Percentiles rank a stretch among this genome's conserved stretches.
phyloP scores from a whole-genome alignment of 1,140 invertebrate species.

The Lycorma delicatula region DNA sequence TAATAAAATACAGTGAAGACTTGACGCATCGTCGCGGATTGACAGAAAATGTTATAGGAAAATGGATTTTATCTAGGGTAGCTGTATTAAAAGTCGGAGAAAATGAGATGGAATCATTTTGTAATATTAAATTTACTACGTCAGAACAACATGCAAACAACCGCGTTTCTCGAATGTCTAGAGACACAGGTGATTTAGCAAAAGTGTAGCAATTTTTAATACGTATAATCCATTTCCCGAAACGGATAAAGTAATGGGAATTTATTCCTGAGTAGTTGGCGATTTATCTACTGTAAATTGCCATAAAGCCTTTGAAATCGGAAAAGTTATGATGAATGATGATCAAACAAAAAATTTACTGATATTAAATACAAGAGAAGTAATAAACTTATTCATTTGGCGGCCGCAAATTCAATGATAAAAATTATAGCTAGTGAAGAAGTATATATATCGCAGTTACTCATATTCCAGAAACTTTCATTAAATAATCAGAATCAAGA shows the following conservation, averaged over 20 bases:
- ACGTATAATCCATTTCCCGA: slow-evolving; percentile 32
- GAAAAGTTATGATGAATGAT: slow-evolving; percentile 27
- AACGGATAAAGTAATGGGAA: slow-evolving; percentile 30
- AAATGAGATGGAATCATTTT: slow-evolving; percentile 31
- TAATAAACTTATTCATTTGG: slow-evolving; percentile 25
- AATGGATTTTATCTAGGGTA: slow-evolving; percentile 35
- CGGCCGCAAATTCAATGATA: neutral
- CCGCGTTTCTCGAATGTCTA: slow-evolving; percentile 34
- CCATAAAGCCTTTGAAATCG: slow-evolving; percentile 35
- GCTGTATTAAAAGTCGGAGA: slow-evolving; percentile 26
- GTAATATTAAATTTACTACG: slow-evolving; percentile 30
- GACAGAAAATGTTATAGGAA: slow-evolving; percentile 34
- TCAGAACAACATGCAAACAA: slow-evolving; percentile 39
- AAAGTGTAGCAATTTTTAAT: slow-evolving; percentile 35
- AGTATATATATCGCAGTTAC: slow-evolving; percentile 34
- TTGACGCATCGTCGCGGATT: slow-evolving; percentile 33
- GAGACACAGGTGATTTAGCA: slow-evolving; percentile 33
- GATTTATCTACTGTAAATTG: slow-evolving; percentile 36
- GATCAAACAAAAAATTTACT: slow-evolving; percentile 22
- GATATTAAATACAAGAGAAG: slow-evolving; percentile 25
- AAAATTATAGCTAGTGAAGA: slow-evolving; percentile 32
- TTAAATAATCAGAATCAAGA: slow-evolving; percentile 33
- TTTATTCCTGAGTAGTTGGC: slow-evolving; percentile 36
- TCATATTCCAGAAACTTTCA: slow-evolving; percentile 37
- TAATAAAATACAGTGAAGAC: slow-evolving; percentile 38